Evolutionary conservation across 2,113 vertebrate genomes (phyloP).

Genomic region (Ceratotherium simum): DNA sequence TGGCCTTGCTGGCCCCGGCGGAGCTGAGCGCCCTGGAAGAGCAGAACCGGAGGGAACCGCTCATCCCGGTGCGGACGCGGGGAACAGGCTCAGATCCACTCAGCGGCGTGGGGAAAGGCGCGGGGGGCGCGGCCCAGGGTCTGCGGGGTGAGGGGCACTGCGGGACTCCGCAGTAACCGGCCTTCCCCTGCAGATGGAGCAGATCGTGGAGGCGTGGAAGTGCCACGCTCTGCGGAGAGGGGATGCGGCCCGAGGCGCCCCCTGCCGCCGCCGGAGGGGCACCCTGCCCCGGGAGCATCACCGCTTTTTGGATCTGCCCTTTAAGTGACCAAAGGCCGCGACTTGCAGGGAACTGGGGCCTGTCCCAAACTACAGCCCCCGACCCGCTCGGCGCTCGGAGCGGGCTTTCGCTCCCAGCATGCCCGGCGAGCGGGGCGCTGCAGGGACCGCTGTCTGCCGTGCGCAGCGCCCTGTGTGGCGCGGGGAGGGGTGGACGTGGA

Average conservation of each 20-base stretch:
- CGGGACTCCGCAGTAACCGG: conserved; percentile 52
- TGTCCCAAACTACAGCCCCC: conserved; percentile 59
- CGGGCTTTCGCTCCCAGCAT: neutral
- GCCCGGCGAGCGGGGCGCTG: neutral
- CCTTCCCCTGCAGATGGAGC: conserved; percentile 81
- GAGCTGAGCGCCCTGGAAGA: conserved; percentile 88
- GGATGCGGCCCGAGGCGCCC: conserved; percentile 55
- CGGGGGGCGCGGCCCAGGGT: neutral
- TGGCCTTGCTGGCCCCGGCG: conserved; percentile 87
- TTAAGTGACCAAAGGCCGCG: conserved; percentile 12
- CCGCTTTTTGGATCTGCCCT: conserved; percentile 75
- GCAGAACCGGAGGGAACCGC: conserved; percentile 86
- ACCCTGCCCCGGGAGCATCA: conserved; percentile 83
- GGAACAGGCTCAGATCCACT: neutral
- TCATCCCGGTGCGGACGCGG: conserved; percentile 88
- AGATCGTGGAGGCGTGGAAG: conserved; percentile 87
- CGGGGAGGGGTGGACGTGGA: accelerated
- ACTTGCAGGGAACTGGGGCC: too few species aligned
- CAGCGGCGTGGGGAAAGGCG: accelerated
- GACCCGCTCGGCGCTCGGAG: neutral
- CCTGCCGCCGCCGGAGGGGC: conserved; percentile 81
- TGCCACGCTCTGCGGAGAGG: conserved; percentile 84
- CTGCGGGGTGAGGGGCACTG: conserved; percentile 6
- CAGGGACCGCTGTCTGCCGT: accelerated
- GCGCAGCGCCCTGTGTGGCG: accelerated